Evolutionary conservation across 2,113 vertebrate genomes (phyloP).

Genomic region (Prunella himalayana): DNA sequence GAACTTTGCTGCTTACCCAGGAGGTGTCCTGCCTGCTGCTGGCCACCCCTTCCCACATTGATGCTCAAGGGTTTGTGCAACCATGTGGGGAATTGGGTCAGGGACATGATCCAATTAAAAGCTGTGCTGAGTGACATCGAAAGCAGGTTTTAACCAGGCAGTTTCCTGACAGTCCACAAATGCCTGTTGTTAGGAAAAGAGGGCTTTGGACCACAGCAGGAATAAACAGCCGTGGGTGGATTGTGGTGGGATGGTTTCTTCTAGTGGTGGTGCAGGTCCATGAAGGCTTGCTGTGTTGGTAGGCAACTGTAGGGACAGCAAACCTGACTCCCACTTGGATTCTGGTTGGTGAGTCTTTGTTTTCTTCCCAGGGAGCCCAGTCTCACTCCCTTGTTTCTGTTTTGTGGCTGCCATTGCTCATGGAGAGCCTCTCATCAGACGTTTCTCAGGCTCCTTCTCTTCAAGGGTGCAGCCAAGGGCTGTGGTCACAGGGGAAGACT

Average conservation of each 20-base stretch:
- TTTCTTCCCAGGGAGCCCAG: not conserved
- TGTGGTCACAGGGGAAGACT: not conserved
- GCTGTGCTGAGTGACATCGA: not conserved
- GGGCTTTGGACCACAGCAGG: not conserved
- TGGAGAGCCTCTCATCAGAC: not conserved
- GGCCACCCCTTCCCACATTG: not conserved
- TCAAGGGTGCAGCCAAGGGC: not conserved
- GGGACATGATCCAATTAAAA: conserved; percentile 3
- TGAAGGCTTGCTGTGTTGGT: not conserved
- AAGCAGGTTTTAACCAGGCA: not conserved
- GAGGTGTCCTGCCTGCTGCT: not conserved
- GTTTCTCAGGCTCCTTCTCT: not conserved
- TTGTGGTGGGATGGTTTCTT: not conserved
- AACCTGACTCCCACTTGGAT: not conserved
- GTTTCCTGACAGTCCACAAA: not conserved
- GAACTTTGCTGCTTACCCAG: not conserved
- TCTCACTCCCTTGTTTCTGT: rapidly evolving
- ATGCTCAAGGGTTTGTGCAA: not conserved
- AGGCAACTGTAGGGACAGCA: not conserved
- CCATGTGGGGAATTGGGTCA: conserved; percentile 23
- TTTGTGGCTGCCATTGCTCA: rapidly evolving
- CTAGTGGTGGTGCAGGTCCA: not conserved
- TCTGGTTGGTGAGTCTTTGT: not conserved
- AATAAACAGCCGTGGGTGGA: not conserved
- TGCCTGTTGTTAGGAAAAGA: not conserved